A percentile compares a stretch with the other conserved stretches of the same genome.
Evolutionary conservation across 2,797 vertebrate species (phyloP).

Genomic region (Neosilurus hyrtlii): DNA sequence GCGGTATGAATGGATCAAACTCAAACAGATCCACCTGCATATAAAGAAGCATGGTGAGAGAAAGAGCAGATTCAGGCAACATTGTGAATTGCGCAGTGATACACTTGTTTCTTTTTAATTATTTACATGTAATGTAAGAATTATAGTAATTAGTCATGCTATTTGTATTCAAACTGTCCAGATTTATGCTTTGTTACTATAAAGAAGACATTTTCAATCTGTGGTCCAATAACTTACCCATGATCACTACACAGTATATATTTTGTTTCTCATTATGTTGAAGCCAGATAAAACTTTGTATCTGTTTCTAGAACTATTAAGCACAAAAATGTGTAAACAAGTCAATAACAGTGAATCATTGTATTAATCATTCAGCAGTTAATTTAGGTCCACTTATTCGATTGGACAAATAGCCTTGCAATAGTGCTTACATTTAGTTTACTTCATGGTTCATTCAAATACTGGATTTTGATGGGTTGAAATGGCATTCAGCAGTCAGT

Average conservation of each 20-base stretch:
- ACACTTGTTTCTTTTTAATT: neutral
- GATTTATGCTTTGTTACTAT: neutral
- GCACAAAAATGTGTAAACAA: neutral
- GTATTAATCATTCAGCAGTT: neutral
- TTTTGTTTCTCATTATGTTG: neutral
- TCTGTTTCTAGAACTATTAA: neutral
- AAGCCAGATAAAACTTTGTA: neutral
- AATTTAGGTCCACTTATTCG: neutral
- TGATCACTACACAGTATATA: neutral
- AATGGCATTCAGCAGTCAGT: no score
- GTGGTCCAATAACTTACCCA: neutral
- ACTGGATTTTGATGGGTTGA: no score
- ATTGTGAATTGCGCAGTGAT: neutral
- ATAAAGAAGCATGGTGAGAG: neutral
- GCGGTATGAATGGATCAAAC: neutral
- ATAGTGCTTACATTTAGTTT: no score
- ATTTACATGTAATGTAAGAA: neutral
- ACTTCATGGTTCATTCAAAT: no score
- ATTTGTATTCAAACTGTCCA: neutral
- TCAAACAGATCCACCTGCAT: neutral
- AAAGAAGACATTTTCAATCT: neutral
- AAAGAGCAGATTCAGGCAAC: neutral
- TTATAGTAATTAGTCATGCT: neutral
- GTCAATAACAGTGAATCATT: neutral
- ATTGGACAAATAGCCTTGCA: neutral